Percentiles rank a stretch among this genome's conserved stretches.
Conservation (phyloP, 2,113 vertebrate species). For the Pipa parva region DNA sequence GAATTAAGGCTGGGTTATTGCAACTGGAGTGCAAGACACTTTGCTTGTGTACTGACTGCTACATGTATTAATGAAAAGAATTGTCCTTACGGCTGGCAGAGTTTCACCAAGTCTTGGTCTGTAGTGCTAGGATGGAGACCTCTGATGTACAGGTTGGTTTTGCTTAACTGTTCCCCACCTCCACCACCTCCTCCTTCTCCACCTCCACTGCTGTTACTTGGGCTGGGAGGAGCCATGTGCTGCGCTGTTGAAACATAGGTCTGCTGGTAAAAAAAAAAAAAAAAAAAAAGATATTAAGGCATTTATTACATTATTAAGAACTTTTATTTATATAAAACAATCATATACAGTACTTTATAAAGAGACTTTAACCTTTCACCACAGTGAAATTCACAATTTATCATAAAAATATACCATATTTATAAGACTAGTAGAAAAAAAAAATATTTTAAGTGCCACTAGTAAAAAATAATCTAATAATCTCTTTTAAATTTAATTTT, state of each 20-base stretch:
- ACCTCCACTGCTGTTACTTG: slow-evolving; percentile 64
- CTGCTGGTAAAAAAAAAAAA: slow-evolving; percentile 56
- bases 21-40: slow-evolving; percentile 10
- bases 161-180: slow-evolving; percentile 80
- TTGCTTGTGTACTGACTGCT: slow-evolving; percentile 34
- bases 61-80: background rate
- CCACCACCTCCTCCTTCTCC: slow-evolving; percentile 53
- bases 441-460: no score
- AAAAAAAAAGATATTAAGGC: no score
- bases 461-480: no score
- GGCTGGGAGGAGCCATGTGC: slow-evolving; percentile 84
- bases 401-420: no score
- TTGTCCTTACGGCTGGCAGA: slow-evolving; percentile 86
- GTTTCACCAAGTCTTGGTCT: slow-evolving; percentile 89
- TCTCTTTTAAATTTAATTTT: no score
- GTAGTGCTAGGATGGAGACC: slow-evolving; percentile 87
- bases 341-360: no score
- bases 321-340: no score
- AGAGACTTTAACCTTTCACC: no score
- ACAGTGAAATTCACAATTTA: no score
- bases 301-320: no score
- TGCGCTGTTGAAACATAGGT: slow-evolving; percentile 78
- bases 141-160: slow-evolving; percentile 91
- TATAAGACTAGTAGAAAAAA: no score
- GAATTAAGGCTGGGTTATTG: no score